Evolutionary conservation across 1,140 invertebrate species (phyloP).

Genomic region (Dendroctonus valens): DNA sequence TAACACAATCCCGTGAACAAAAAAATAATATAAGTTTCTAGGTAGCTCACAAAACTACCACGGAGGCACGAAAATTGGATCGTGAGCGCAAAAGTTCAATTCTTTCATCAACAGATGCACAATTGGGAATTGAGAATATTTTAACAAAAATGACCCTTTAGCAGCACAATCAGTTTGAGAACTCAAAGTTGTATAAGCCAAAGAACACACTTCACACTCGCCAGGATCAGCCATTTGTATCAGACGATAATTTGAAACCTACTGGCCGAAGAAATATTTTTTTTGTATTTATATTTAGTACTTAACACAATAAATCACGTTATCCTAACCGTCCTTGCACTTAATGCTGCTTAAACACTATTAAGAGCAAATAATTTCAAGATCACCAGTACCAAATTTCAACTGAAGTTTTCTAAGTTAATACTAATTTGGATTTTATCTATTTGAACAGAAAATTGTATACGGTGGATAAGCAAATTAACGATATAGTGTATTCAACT

Average conservation of each 20-base stretch:
- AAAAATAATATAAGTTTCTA: not conserved
- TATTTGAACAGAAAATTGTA: no score
- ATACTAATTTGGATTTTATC: no score
- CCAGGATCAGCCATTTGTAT: conserved; percentile 46
- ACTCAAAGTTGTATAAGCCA: conserved; percentile 5
- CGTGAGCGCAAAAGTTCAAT: conserved; percentile 44
- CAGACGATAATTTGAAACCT: no score
- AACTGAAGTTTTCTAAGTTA: not conserved
- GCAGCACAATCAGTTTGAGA: conserved; percentile 13
- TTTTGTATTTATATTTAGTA: no score
- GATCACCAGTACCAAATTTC: no score
- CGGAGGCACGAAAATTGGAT: conserved; percentile 45
- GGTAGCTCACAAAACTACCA: conserved; percentile 34
- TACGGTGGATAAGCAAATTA: no score
- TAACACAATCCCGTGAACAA: not conserved
- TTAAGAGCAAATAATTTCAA: no score
- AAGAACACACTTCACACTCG: conserved; percentile 36
- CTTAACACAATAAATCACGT: no score
- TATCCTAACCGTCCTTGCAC: no score
- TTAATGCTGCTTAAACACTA: no score
- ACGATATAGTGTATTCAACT: no score
- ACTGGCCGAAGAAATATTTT: no score
- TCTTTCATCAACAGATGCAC: conserved; percentile 42
- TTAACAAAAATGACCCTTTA: conserved; percentile 31
- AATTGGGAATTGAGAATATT: conserved; percentile 38